Percentiles rank a stretch among this genome's conserved stretches.
These are phyloP conservation scores for Xestobium rufovillosum DNA, from an alignment of 2,888 invertebrate genomes.

Conservation along the genomic window DNA sequence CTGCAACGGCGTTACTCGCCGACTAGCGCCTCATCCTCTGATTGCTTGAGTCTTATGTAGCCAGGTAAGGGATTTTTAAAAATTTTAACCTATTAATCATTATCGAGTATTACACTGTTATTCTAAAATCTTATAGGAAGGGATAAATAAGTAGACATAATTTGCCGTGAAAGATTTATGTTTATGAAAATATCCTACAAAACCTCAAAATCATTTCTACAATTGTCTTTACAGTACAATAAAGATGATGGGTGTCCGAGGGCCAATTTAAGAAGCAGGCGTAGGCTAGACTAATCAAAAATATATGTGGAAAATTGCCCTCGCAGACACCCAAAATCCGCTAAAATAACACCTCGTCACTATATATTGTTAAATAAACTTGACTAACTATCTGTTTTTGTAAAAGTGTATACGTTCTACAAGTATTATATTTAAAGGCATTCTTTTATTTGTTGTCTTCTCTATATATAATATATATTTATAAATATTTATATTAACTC, in stretches of 20 bases:
- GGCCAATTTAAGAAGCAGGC: slow-evolving; percentile 24
- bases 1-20: too few relatives aligned
- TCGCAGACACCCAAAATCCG: slow-evolving; percentile 29
- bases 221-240: slow-evolving; percentile 40
- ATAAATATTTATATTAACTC: slow-evolving; percentile 39
- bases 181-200: slow-evolving; percentile 46
- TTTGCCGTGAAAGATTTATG: slow-evolving; percentile 44
- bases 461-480: slow-evolving; percentile 34
- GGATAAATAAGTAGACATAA: neutral
- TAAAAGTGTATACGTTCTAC: slow-evolving; percentile 45
- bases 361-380: slow-evolving; percentile 38
- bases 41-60: too few relatives aligned
- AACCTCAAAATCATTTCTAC: slow-evolving; percentile 44
- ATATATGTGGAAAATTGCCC: slow-evolving; percentile 19
- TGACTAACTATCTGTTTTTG: slow-evolving; percentile 38
- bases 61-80: too few relatives aligned
- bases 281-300: slow-evolving; percentile 27
- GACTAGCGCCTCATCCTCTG: too few relatives aligned
- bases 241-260: slow-evolving; percentile 32
- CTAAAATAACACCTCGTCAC: slow-evolving; percentile 39
- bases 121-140: slow-evolving; percentile 2
- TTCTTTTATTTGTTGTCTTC: slow-evolving; percentile 44
- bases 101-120: too few relatives aligned
- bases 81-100: too few relatives aligned
- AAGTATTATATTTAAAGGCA: slow-evolving; percentile 44